Base-by-base conservation (phyloP, 2,888 invertebrate species). In the Calameuta filiformis region DNA sequence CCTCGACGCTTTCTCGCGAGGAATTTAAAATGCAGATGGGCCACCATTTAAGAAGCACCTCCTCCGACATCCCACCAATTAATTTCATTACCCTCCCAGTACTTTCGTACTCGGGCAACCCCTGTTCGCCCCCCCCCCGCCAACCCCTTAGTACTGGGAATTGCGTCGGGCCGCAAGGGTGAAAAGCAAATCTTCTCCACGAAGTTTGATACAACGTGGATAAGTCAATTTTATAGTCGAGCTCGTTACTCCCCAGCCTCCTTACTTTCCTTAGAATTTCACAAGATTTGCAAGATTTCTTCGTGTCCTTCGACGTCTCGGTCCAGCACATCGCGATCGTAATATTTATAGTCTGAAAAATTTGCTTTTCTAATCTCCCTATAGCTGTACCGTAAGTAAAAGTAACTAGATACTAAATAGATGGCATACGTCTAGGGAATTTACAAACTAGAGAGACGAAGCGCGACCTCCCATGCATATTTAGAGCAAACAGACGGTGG, bases 1-100 rank as follows among this genome's bases (percentile, higher is more conserved):
- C 30, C 68, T 76, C 82, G 80, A 77, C 76, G 80, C 80, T 81
- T 79, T 37, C 79, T 76, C 77, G 73, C 75, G 35, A 75, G 75
- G 83, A 81, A 85, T 85, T 85, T 85, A 81, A 85, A 85, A 83
- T 85, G 81, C 82, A 85, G 78, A 83, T 83, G 73, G 80, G 74
- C 34, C 76, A 73, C 77, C 83, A 78, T 85, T 87, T 82, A 84
- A 87, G 83, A 77, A 83, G 71, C 79, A 79, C 80, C 82, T 83
- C 75, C 77, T 80, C 75, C 81, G 81, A 85, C 85, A 84, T 83
- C 80, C 82, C 83, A 79, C 85, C 85, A 87, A 88, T 87, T 87
- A 87, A 88, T 87, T 88, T 88, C 85, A 87, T 87, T 87, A 86
- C 82, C 81, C 81, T 77, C 23, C 56, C 56, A 56, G 56, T 56